phyloP scores from a whole-genome alignment of 2,888 invertebrate species.

The Lacanobia oleracea region DNA sequence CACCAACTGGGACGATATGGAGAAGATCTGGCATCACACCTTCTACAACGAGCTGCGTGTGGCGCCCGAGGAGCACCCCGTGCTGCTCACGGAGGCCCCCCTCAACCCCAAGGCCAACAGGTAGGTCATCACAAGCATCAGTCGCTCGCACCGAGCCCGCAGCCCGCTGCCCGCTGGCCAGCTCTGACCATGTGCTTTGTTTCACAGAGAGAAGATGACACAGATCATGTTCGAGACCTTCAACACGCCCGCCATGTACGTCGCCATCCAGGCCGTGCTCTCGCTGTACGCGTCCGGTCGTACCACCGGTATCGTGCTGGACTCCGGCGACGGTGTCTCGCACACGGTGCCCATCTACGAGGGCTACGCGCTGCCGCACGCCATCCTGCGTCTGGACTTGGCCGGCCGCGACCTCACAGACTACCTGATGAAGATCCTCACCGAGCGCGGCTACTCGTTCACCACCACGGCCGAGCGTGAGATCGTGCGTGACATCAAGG shows the following conservation, averaged over 20 bases:
- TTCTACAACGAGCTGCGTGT: conserved; percentile 99
- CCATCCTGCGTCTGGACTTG: conserved; percentile 97
- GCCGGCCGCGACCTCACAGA: conserved; percentile 98
- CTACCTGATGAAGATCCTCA: conserved; percentile 98
- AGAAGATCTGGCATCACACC: conserved; percentile 99
- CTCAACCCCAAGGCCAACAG: conserved; percentile 97
- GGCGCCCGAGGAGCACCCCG: conserved; percentile 98
- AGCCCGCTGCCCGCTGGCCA: not conserved
- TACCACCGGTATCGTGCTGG: conserved; percentile 98
- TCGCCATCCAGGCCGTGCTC: conserved; percentile 97
- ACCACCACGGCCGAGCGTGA: conserved; percentile 97
- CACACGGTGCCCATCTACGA: conserved; percentile 99
- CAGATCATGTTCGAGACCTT: conserved; percentile 98
- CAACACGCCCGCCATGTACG: conserved; percentile 98
- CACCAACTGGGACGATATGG: conserved; percentile 99
- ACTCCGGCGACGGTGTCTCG: conserved; percentile 98
- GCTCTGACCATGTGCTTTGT: conserved; percentile 62
- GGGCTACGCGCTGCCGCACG: conserved; percentile 97
- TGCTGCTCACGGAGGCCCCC: conserved; percentile 96
- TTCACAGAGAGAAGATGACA: conserved; percentile 95
- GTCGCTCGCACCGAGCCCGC: not conserved
- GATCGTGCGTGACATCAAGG: conserved; percentile 98
- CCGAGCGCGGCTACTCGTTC: conserved; percentile 97
- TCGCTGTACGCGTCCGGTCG: conserved; percentile 98
- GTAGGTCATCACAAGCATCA: conserved; percentile 67